Evolutionary conservation across 2,797 vertebrate genomes (phyloP).

Genomic region (Astyanax mexicanus): DNA sequence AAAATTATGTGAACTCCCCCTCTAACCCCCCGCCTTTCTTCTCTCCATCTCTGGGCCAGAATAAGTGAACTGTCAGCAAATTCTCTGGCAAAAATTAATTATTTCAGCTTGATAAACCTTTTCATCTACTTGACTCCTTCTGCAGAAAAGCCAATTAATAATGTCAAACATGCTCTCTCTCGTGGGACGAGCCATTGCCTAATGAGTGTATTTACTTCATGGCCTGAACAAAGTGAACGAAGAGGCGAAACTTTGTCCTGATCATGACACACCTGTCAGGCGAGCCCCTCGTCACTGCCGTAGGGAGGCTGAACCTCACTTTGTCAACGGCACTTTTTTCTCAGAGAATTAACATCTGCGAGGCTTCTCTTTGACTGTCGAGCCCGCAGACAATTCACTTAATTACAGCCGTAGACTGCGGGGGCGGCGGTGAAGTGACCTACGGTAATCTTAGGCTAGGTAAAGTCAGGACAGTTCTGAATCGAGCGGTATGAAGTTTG

Average conservation of each 20-base stretch:
- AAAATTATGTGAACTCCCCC: slow-evolving; percentile 73
- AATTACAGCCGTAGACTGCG: slow-evolving; percentile 78
- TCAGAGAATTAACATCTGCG: slow-evolving; percentile 83
- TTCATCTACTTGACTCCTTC: slow-evolving; percentile 99
- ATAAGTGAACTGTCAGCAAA: slow-evolving; percentile 99
- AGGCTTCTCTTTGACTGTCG: slow-evolving; percentile 81
- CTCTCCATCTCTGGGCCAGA: slow-evolving; percentile 62
- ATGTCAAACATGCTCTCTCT: slow-evolving; percentile 99
- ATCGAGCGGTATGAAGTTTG: neutral
- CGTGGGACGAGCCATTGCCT: slow-evolving; percentile 85
- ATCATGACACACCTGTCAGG: slow-evolving; percentile 96
- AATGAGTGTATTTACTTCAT: slow-evolving; percentile 97
- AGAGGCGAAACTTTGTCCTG: slow-evolving; percentile 79
- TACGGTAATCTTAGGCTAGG: neutral
- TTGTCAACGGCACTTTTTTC: slow-evolving; percentile 78
- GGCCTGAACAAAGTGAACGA: slow-evolving; percentile 81
- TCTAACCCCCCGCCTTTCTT: slow-evolving; percentile 56
- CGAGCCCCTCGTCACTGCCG: slow-evolving; percentile 89
- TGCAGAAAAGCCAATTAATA: slow-evolving; percentile 99
- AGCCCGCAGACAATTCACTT: slow-evolving; percentile 87
- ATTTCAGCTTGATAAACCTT: slow-evolving; percentile 99
- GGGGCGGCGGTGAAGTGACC: slow-evolving; percentile 8
- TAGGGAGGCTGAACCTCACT: slow-evolving; percentile 89
- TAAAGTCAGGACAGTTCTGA: neutral
- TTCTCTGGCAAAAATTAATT: slow-evolving; percentile 96